Percentiles rank a stretch among this genome's conserved stretches.
phyloP scores from a whole-genome alignment of 2,888 invertebrate species.

The Epinotia nisella region DNA sequence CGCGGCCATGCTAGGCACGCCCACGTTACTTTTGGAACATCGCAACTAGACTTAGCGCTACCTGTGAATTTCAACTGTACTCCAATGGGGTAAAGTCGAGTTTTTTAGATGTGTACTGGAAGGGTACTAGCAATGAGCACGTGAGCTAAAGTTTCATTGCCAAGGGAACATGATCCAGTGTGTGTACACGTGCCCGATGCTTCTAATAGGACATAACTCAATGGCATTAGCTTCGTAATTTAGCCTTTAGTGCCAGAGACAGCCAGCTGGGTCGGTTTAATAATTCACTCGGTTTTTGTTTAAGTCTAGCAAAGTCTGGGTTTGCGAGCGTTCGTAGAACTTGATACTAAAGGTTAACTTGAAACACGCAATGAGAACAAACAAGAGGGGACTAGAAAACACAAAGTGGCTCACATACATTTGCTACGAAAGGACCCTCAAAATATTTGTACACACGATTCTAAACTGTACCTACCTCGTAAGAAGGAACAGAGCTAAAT shows the following conservation, averaged over 20 bases:
- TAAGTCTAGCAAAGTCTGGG: slow-evolving; percentile 12
- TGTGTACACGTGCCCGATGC: background rate
- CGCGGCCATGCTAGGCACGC: slow-evolving; percentile 6
- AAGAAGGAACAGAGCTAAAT: background rate
- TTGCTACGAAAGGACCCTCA: background rate
- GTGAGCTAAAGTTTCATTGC: slow-evolving; percentile 52
- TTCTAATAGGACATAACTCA: slow-evolving; percentile 1
- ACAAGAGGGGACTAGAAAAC: background rate
- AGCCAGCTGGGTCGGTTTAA: background rate
- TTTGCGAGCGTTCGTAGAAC: background rate
- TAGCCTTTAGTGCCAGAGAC: background rate
- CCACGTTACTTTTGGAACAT: slow-evolving; percentile 6
- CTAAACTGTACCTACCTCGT: background rate
- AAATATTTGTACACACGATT: background rate
- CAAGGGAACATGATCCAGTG: slow-evolving; percentile 51
- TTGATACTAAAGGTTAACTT: background rate
- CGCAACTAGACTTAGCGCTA: background rate
- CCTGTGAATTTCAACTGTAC: background rate
- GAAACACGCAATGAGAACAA: background rate
- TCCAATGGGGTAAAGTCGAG: background rate
- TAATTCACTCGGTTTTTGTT: slow-evolving; percentile 16
- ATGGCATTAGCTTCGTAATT: background rate
- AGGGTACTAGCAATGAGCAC: slow-evolving; percentile 1
- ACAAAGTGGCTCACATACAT: background rate
- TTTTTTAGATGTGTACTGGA: background rate